These are phyloP conservation scores for Tenodera sinensis DNA, from an alignment of 2,888 invertebrate genomes.

Conservation along the genomic window DNA sequence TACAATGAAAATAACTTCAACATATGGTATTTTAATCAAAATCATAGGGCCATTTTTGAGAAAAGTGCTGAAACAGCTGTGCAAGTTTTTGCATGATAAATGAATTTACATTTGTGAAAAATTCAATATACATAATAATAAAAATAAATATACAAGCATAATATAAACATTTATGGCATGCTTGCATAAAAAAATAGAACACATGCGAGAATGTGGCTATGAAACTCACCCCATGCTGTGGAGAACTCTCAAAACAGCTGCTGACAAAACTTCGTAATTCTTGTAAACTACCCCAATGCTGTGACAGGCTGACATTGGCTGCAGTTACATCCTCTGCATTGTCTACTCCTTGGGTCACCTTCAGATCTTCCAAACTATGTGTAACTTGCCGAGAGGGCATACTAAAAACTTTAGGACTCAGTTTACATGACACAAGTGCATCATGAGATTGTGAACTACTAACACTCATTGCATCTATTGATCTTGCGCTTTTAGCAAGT, in stretches of 20 bases:
- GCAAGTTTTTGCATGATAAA: not conserved
- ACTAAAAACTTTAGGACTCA: slow-evolving; percentile 66
- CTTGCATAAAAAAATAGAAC: too few species aligned
- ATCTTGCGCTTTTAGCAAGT: slow-evolving; percentile 14
- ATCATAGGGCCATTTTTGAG: too few species aligned
- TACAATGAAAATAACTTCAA: too few species aligned
- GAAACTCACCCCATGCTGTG: slow-evolving; percentile 25
- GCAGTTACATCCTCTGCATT: not conserved
- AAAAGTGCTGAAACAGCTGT: too few species aligned
- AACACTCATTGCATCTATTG: slow-evolving; percentile 28
- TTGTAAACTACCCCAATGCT: slow-evolving; percentile 61
- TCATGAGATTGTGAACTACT: slow-evolving; percentile 34
- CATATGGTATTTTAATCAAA: too few species aligned
- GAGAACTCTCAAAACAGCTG: slow-evolving; percentile 36
- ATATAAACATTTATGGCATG: too few species aligned
- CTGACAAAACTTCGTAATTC: slow-evolving; percentile 52
- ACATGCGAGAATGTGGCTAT: not conserved
- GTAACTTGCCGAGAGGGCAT: slow-evolving; percentile 41
- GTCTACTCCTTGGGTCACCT: slow-evolving; percentile 36
- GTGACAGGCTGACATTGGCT: slow-evolving; percentile 12
- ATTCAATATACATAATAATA: not conserved
- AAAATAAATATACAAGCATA: not conserved
- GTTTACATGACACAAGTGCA: slow-evolving; percentile 48
- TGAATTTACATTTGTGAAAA: not conserved
- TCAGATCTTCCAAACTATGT: slow-evolving; percentile 47